Evolutionary conservation across 1,140 invertebrate species (phyloP), one percentile per base, ranked within the genome.

Genomic region (Arctopsyche grandis): DNA sequence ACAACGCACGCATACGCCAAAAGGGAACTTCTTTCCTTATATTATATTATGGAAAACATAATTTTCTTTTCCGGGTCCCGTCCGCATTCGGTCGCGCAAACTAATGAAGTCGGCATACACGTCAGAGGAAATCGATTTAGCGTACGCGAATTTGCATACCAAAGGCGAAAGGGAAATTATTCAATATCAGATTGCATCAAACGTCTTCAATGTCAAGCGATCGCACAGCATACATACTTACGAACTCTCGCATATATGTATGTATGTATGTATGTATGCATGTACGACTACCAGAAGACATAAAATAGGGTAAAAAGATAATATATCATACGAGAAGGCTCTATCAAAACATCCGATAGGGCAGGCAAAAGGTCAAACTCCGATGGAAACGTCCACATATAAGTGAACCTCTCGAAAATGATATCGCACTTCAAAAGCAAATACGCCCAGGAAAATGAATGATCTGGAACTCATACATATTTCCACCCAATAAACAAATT

Each of bases 301-400:
- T 10, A 52, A 52, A 52, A 52, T 52, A 52, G 48, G 48, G 48
- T 16, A 52, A 12, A 52, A 52, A 52, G 44, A 56, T 56, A 52
- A 74, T 74, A 74, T 74, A 74, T 74, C 71, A 74, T 74, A 29
- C 9, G 63, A 16, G 71, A 29, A 71, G 69, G 69, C 48, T 74
- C 71, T 74, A 74, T 74, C 71, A 74, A 74, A 74, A 74, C 56
- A 74, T 74, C 44, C 38, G 69, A 73, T 73, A 73, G 66, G 66
- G 66, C 14, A 26, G 66, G 16, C 29, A 38, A 48, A 71, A 71
- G 69, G 69, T 48, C 69, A 66, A 22, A 66, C 63, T 3, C 63
- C 24, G 24, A 22, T 24, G 14, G 21, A 26, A 66, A 24, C 19
- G 63, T 66, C 63, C 63, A 26, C 24, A 9, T 66, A 22, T 5